Evolutionary conservation across 2,113 vertebrate genomes (phyloP).

Genomic region (Eupsittula cactorum): DNA sequence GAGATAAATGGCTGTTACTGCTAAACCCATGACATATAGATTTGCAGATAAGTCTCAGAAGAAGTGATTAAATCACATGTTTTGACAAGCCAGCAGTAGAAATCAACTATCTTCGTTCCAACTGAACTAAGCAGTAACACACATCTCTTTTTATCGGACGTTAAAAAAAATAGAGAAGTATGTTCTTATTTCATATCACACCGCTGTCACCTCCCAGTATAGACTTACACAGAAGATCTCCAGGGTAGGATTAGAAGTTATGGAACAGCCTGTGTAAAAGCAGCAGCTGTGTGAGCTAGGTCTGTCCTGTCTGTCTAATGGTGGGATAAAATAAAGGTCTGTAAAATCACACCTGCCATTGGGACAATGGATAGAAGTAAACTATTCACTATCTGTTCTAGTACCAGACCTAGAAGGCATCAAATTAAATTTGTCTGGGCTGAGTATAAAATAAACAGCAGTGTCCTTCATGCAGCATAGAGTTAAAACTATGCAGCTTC

Average conservation of each 20-base stretch:
- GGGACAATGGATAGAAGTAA: not conserved
- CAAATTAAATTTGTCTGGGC: not conserved
- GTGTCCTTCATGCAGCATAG: not conserved
- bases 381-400: not conserved
- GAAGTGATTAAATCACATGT: not conserved
- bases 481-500: not conserved
- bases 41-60: not conserved
- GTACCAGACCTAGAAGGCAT: not conserved
- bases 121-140: not conserved
- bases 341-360: not conserved
- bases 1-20: too few relatives aligned
- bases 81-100: not conserved
- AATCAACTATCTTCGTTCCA: not conserved
- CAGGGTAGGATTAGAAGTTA: not conserved
- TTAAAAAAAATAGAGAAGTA: not conserved
- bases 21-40: not conserved
- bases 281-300: not conserved
- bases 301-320: not conserved
- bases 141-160: not conserved
- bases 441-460: not conserved
- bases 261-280: not conserved
- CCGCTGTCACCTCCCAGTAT: not conserved
- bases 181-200: not conserved
- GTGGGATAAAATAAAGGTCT: not conserved
- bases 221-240: not conserved